phyloP scores from a whole-genome alignment of 1,140 invertebrate species.

The Plutomurus gul region DNA sequence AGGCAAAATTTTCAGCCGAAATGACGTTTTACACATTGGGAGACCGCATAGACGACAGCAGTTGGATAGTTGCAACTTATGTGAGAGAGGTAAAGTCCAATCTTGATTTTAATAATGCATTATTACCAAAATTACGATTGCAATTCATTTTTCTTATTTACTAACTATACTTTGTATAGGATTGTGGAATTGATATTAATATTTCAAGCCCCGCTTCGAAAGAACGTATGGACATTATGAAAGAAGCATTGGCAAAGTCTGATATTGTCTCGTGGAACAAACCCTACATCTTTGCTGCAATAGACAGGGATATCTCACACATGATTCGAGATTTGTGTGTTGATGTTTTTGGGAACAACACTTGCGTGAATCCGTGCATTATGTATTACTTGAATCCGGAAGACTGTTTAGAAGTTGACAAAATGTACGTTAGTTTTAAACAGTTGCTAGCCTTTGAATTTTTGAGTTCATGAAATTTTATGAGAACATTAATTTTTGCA shows the following conservation, averaged over 20 bases:
- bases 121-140: not conserved
- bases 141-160: not conserved
- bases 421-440: not conserved
- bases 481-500: not conserved
- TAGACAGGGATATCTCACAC: not conserved
- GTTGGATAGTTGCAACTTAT: constrained; percentile 8
- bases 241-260: not conserved
- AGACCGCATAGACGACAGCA: not conserved
- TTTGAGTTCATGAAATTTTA: not conserved
- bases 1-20: not conserved
- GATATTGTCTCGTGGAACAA: constrained; percentile 7
- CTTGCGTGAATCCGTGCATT: not conserved
- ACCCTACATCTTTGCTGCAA: not conserved
- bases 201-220: not conserved
- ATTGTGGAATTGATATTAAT: constrained; percentile 5
- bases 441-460: not conserved
- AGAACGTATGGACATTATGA: not conserved
- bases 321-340: constrained; percentile 16
- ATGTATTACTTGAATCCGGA: constrained; percentile 14
- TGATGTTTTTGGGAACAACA: constrained; percentile 15
- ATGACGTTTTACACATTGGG: constrained; percentile 16
- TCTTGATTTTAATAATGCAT: not conserved
- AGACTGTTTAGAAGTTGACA: not conserved
- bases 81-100: not conserved
- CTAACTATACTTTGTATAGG: not conserved